Evolutionary conservation across 2,113 vertebrate species (phyloP).

Genomic region (Harpagus bidentatus): DNA sequence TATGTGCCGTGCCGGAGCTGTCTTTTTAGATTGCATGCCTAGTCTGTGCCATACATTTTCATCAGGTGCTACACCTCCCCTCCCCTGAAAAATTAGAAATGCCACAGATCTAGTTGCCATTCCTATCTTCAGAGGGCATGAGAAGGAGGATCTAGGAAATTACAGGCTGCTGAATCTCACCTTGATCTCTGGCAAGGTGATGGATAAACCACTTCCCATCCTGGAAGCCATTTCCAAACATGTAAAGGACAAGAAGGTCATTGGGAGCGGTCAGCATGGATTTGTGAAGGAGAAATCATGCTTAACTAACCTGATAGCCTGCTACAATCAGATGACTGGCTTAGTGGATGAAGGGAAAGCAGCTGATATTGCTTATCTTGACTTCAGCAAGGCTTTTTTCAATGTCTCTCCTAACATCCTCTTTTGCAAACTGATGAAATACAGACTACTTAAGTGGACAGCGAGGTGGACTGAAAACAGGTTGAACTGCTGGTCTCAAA

Average conservation of each 20-base stretch:
- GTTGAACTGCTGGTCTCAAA: neutral
- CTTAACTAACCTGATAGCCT: neutral
- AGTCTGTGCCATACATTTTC: neutral
- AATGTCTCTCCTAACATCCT: neutral
- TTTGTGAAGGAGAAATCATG: neutral
- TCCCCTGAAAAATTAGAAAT: neutral
- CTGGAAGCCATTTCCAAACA: neutral
- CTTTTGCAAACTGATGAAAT: neutral
- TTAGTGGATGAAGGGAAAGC: neutral
- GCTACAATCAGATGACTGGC: neutral
- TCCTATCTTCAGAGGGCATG: neutral
- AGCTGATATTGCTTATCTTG: neutral
- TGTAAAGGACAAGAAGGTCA: neutral
- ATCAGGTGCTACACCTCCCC: neutral
- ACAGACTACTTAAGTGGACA: neutral
- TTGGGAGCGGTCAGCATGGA: neutral
- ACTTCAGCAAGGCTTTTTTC: neutral
- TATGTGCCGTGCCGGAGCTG: neutral
- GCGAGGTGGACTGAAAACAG: neutral
- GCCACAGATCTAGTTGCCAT: neutral
- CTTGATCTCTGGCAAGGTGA: neutral
- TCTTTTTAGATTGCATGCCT: neutral
- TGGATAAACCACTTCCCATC: neutral
- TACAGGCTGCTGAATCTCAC: neutral
- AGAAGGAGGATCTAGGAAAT: neutral